A percentile compares a stretch with the other conserved stretches of the same genome.
These are phyloP conservation scores for Cherax destructor DNA, from an alignment of 1,140 invertebrate species.

Conservation along the genomic window DNA sequence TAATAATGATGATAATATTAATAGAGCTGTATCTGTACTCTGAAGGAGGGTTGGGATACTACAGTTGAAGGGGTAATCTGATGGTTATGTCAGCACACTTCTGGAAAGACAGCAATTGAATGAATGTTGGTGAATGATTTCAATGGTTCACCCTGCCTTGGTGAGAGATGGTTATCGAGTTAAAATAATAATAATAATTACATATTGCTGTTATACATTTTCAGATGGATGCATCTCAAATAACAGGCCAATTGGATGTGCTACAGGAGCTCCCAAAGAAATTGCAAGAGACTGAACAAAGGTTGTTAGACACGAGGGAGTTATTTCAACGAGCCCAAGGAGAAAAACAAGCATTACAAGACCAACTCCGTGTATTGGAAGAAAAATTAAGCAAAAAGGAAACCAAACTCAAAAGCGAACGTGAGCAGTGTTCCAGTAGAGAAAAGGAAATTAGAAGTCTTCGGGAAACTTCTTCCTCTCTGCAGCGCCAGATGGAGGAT, in stretches of 20 bases:
- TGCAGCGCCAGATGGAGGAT: constrained; percentile 31
- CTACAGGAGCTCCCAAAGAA: constrained; percentile 44
- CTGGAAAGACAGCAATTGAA: no score
- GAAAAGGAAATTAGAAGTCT: constrained; percentile 20
- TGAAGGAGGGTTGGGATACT: no score
- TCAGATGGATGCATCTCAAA: constrained; percentile 30
- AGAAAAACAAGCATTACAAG: constrained; percentile 41
- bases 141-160: no score
- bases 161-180: no score
- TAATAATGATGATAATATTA: background rate
- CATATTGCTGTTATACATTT: background rate
- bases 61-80: no score
- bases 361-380: constrained; percentile 17
- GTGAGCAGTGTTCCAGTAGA: constrained; percentile 24
- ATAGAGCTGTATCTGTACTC: no score
- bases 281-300: constrained; percentile 51
- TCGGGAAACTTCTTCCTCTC: background rate
- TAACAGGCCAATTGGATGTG: constrained; percentile 19
- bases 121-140: no score
- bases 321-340: constrained; percentile 23
- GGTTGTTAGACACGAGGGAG: constrained; percentile 17
- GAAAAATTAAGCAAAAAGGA: constrained; percentile 59
- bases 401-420: constrained; percentile 41
- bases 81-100: no score
- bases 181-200: background rate